A percentile compares a stretch with the other conserved stretches of the same genome.
Evolutionary conservation across 2,797 vertebrate species (phyloP).

Genomic region (Chelidonichthys spinosus): DNA sequence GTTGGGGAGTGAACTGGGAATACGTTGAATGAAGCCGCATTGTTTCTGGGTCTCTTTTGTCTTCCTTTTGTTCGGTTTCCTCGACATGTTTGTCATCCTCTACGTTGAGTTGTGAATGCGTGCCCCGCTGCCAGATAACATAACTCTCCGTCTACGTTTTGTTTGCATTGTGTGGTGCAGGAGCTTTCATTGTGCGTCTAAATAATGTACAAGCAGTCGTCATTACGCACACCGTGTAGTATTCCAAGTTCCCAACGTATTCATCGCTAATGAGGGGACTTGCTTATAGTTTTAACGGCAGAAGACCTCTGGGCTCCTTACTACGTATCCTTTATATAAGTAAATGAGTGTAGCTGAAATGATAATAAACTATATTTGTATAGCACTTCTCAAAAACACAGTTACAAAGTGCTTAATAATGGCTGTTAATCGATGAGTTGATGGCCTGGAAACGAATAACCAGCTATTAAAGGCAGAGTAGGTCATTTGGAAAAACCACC

Average conservation of each 20-base stretch:
- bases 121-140: background rate
- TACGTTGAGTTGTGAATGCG: background rate
- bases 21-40: slow-evolving; percentile 32
- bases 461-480: too few relatives aligned
- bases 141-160: background rate
- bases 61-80: slow-evolving; percentile 10
- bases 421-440: background rate
- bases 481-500: too few relatives aligned
- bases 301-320: background rate
- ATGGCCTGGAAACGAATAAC: background rate
- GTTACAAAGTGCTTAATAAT: background rate
- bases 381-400: too few relatives aligned
- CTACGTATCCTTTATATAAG: background rate
- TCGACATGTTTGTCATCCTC: background rate
- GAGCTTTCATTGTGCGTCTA: background rate
- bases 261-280: background rate
- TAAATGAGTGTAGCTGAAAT: background rate
- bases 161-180: background rate
- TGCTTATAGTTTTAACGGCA: background rate
- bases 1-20: slow-evolving; percentile 40
- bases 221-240: background rate
- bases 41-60: slow-evolving; percentile 32
- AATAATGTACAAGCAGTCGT: background rate
- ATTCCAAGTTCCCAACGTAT: too few relatives aligned
- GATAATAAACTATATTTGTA: too few relatives aligned